Evolutionary conservation across 37 sponge, comb jelly and placozoan species (phyloP).

Genomic region (Diacarnus erythraeanus): DNA sequence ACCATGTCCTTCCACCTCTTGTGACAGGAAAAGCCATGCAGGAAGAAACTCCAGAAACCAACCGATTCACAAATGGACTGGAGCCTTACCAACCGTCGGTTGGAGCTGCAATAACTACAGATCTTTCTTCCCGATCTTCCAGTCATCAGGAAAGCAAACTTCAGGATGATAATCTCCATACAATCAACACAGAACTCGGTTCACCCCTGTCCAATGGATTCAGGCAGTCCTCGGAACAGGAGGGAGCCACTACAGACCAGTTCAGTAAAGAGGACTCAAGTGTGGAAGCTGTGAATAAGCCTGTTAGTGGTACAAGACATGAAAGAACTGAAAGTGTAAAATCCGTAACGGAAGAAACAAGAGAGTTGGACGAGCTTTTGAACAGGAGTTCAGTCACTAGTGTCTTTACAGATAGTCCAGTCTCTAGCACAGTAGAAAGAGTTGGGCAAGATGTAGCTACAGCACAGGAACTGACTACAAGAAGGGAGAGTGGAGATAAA

Average conservation of each 20-base stretch:
- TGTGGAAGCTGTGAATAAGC: neutral
- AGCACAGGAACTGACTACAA: neutral
- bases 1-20: neutral
- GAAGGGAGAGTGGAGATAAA: neutral
- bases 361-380: slow-evolving; percentile 18
- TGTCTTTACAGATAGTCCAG: neutral
- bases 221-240: neutral
- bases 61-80: slow-evolving; percentile 5
- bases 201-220: neutral
- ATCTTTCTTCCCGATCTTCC: neutral
- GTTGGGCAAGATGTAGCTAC: neutral
- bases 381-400: slow-evolving; percentile 14
- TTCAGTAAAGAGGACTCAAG: too few relatives aligned
- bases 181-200: neutral
- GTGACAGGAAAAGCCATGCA: neutral
- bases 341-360: slow-evolving; percentile 8
- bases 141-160: neutral
- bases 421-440: neutral
- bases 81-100: neutral
- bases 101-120: neutral
- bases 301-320: neutral
- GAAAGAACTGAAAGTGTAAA: neutral
- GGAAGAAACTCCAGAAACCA: neutral
- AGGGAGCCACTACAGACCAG: neutral
- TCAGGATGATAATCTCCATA: neutral